Evolutionary conservation across 2,113 vertebrate genomes (phyloP), one percentile per base, ranked within the genome.

Genomic region (Otocyon megalotis): DNA sequence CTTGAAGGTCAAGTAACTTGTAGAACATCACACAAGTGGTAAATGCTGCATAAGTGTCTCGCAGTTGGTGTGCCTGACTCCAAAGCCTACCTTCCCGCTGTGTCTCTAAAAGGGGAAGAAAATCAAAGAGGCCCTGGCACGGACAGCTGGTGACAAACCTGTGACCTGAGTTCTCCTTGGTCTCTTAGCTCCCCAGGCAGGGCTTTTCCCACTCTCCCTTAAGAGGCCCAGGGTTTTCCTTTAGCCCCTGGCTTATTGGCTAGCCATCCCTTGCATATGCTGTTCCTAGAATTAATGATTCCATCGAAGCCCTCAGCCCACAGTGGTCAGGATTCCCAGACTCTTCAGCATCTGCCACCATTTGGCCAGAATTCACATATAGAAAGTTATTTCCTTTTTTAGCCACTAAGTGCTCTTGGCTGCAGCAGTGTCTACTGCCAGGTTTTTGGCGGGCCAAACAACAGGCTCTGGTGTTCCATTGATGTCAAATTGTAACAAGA

Each of bases 371-470:
- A 95, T 88, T 96, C 96, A 97, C 95, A 92, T 92, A 97, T 97
- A 95, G 95, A 97, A 98, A 97, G 92, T 82, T 79, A 88, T 90
- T 98, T 98, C 98, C 97, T 97, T 97, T 97, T 97, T 98, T 97
- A 97, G 96, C 93, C 83, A 88, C 26, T 93, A 77, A 97, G 89
- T 56, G 85, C 72, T 86, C 88, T 96, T 92, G 87, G 83, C 90
- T 69, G 72, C 16, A 4, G 86, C 82, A 20, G 62, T 37, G 30
- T 93, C 87, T 69, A 22, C 71, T 69, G 69, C 77, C 0, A 37
- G 48, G 63, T 54, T 88, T 95, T 83, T 5, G 9, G 93, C 86
- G 37, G 60, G 92, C 95, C 54, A 15, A 62, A 67, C 32, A 79
- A 92, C 56, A 60, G 74, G 24, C 90, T 62, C 89, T 67, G 17